phyloP scores from a whole-genome alignment of 2,888 invertebrate species.

The Hydrotaea diabolus region DNA sequence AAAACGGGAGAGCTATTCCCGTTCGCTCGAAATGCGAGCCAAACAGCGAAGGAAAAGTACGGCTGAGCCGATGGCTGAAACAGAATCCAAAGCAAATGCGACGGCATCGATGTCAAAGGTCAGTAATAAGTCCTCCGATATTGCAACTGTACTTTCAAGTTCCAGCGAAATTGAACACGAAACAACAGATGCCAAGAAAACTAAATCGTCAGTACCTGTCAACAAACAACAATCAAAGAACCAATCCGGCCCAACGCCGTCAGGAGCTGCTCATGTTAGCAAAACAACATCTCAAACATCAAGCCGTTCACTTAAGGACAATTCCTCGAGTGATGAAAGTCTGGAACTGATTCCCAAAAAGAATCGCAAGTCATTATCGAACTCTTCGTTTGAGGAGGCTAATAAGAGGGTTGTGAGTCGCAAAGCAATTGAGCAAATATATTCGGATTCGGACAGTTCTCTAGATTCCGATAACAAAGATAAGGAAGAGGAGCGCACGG shows the following conservation, averaged over 20 bases:
- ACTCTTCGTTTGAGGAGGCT: constrained; percentile 39
- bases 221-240: constrained; percentile 71
- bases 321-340: constrained; percentile 91
- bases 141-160: constrained; percentile 69
- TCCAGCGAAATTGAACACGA: constrained; percentile 72
- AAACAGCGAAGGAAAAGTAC: constrained; percentile 74
- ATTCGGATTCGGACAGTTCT: constrained; percentile 87
- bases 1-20: constrained; percentile 76
- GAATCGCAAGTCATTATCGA: constrained; percentile 49
- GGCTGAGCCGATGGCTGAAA: constrained; percentile 58
- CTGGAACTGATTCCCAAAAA: constrained; percentile 88
- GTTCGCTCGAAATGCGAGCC: constrained; percentile 75
- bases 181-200: constrained; percentile 67
- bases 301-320: constrained; percentile 80
- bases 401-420: constrained; percentile 60
- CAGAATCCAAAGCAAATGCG: constrained; percentile 49
- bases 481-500: constrained; percentile 78
- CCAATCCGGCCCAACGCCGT: constrained; percentile 45
- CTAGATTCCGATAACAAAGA: constrained; percentile 69
- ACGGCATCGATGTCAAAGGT: constrained; percentile 68
- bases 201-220: constrained; percentile 71
- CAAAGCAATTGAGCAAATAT: constrained; percentile 88
- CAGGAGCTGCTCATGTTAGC: constrained; percentile 48
- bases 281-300: constrained; percentile 57
- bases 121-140: constrained; percentile 58